Percentiles rank a stretch among this genome's conserved stretches.
Conservation (phyloP, 2,888 invertebrate genomes). For the Ferdinandea cuprea region DNA sequence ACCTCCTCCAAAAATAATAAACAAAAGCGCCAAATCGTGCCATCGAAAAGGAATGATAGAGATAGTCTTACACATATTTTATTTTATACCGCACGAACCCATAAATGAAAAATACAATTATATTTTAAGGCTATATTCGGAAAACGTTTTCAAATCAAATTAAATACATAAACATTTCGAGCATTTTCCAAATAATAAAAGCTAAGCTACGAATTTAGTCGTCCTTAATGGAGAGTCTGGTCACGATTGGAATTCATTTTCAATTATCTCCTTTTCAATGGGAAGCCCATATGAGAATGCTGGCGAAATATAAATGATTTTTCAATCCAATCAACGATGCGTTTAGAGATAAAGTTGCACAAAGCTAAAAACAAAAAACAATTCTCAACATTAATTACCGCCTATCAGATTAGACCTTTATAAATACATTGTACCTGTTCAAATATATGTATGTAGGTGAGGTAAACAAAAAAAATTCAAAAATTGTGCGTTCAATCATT, state of each 20-base stretch:
- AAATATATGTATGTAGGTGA: no score
- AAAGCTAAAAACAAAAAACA: constrained; percentile 8
- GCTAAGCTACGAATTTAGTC: no score
- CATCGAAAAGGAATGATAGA: no score
- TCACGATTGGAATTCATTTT: constrained; percentile 53
- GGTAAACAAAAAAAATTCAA: no score
- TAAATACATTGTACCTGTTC: neutral
- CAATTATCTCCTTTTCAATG: constrained; percentile 37
- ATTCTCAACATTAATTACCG: constrained; percentile 47
- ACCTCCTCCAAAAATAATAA: no score
- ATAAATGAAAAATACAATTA: no score
- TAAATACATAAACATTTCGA: no score
- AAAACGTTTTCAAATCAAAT: no score
- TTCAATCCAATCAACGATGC: constrained; percentile 61
- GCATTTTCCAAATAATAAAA: neutral
- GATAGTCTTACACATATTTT: no score
- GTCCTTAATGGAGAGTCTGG: constrained; percentile 2
- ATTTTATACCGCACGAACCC: no score
- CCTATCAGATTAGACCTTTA: constrained; percentile 43
- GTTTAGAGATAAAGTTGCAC: constrained; percentile 42
- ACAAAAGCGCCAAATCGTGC: no score
- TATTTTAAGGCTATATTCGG: no score
- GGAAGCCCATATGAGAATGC: constrained; percentile 13
- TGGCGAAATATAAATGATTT: constrained; percentile 60
- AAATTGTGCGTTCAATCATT: constrained; percentile 57